Conservation (phyloP, 2,888 invertebrate genomes). For the Atethmia centrago region DNA sequence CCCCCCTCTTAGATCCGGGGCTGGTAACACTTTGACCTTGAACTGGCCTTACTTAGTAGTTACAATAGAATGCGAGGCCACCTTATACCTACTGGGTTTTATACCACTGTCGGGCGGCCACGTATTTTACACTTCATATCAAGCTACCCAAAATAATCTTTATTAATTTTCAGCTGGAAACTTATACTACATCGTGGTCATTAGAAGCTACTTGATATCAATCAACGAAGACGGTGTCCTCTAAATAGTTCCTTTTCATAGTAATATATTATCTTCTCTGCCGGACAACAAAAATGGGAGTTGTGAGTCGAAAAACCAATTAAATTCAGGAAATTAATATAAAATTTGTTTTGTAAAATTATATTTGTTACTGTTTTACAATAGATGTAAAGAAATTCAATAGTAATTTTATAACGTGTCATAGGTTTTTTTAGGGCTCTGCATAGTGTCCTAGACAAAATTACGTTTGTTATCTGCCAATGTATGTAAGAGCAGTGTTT, state of each 20-base stretch:
- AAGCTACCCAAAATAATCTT: not conserved
- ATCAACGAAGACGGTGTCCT: constrained; percentile 87
- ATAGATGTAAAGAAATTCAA: not conserved
- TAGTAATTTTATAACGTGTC: not conserved
- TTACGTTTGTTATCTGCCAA: constrained; percentile 29
- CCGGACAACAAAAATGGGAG: constrained; percentile 1
- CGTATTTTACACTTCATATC: too few relatives aligned
- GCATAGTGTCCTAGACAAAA: constrained; percentile 58
- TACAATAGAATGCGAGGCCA: too few relatives aligned
- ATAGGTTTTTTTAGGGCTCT: constrained; percentile 29
- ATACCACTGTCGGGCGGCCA: too few relatives aligned
- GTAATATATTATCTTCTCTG: not conserved
- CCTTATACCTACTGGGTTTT: too few relatives aligned
- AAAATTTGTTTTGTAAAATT: not conserved
- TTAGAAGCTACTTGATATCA: constrained; percentile 86
- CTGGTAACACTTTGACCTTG: too few relatives aligned
- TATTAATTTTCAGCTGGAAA: constrained; percentile 82
- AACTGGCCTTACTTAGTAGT: too few relatives aligned
- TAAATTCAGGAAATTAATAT: not conserved
- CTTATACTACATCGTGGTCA: constrained; percentile 86
- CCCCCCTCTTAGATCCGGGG: too few relatives aligned
- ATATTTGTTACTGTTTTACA: not conserved
- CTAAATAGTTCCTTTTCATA: constrained; percentile 71
- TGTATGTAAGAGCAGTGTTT: constrained; percentile 42
- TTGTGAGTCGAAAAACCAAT: not conserved